phyloP scores from a whole-genome alignment of 2,797 vertebrate genomes.

The Molossus alvarezi region DNA sequence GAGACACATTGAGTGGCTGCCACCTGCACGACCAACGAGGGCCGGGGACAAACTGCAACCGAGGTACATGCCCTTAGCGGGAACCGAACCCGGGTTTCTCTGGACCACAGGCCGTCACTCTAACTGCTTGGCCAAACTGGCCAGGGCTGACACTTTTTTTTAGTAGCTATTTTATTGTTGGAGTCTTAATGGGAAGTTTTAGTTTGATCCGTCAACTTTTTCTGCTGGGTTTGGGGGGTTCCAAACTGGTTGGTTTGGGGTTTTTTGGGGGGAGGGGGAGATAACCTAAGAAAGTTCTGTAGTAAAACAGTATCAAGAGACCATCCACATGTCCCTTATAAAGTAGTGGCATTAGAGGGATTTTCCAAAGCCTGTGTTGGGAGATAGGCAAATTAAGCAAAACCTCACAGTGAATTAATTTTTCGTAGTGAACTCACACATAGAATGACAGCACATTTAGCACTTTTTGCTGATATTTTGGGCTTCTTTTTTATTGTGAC shows the following conservation, averaged over 20 bases:
- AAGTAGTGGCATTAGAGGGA: neutral
- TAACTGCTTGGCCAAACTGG: too few species aligned
- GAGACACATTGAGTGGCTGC: too few species aligned
- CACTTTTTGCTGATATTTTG: neutral
- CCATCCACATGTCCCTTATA: neutral
- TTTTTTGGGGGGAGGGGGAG: neutral
- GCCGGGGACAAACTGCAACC: too few species aligned
- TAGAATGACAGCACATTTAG: neutral
- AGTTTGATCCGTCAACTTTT: neutral
- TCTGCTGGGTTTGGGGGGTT: neutral
- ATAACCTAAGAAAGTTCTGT: neutral
- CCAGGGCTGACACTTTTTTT: neutral
- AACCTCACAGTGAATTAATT: neutral
- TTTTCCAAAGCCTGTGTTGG: constrained; percentile 36
- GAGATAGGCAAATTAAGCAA: neutral
- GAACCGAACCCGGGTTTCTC: too few species aligned
- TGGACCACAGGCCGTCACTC: too few species aligned
- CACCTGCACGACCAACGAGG: too few species aligned
- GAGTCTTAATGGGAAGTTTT: neutral
- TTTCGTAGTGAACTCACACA: neutral
- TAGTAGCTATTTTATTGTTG: neutral
- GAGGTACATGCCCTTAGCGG: too few species aligned
- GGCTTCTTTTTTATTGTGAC: neutral
- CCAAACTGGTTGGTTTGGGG: neutral
- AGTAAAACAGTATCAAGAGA: neutral